Conservation (phyloP, 2,797 vertebrate genomes). For the Argyrosomus regius region DNA sequence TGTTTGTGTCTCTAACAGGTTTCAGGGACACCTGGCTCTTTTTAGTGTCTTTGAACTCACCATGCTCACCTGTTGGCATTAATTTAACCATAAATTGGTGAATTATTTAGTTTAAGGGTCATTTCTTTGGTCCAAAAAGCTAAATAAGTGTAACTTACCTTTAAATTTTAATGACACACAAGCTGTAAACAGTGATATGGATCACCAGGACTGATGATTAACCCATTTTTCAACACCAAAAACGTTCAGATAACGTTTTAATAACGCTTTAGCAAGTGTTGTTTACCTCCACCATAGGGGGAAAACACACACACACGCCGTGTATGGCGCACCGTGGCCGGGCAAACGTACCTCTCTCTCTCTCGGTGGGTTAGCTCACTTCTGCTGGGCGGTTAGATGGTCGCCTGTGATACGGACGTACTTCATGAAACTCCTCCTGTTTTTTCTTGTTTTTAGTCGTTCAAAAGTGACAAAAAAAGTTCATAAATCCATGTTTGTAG, state of each 20-base stretch:
- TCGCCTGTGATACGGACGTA: background rate
- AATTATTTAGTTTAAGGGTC: background rate
- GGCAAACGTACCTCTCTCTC: background rate
- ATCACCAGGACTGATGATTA: too few species aligned
- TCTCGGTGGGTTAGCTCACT: background rate
- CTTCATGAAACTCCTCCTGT: background rate
- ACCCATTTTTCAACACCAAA: too few species aligned
- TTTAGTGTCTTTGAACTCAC: background rate
- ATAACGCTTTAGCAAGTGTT: too few species aligned
- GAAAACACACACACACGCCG: too few species aligned
- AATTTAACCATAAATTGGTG: background rate
- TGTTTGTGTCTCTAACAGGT: background rate
- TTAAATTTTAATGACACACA: background rate
- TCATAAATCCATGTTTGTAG: slow-evolving; percentile 31
- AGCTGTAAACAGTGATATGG: background rate
- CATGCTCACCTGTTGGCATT: too few species aligned
- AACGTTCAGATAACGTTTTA: too few species aligned
- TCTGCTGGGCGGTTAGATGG: background rate
- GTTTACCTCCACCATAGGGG: too few species aligned
- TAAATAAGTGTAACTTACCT: background rate
- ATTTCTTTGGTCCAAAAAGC: background rate
- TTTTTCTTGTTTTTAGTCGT: background rate
- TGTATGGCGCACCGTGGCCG: too few species aligned
- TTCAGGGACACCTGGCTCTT: background rate
- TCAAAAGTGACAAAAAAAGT: background rate